phyloP scores from a whole-genome alignment of 2,888 invertebrate species.

The Epirrhoe tristata region DNA sequence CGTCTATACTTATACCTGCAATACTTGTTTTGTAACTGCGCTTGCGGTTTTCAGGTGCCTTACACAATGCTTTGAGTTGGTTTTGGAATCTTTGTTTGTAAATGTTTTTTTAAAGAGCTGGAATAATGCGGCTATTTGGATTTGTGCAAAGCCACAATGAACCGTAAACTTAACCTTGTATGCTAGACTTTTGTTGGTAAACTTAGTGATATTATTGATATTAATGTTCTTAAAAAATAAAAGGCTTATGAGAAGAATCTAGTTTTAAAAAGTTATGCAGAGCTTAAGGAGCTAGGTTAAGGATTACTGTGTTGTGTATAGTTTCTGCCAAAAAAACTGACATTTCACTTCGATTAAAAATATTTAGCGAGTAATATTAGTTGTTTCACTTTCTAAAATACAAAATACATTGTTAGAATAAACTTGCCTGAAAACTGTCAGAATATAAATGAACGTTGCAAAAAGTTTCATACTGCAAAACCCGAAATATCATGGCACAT shows the following conservation, averaged over 20 bases:
- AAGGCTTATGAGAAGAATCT: neutral
- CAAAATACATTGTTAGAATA: neutral
- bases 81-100: constrained; percentile 75
- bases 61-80: constrained; percentile 68
- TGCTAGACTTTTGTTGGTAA: neutral
- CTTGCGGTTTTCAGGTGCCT: constrained; percentile 73
- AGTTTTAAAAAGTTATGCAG: neutral
- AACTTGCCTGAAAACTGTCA: neutral
- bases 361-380: no score
- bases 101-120: constrained; percentile 43
- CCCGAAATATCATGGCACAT: constrained; percentile 10
- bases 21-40: constrained; percentile 75
- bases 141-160: constrained; percentile 27
- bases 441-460: neutral
- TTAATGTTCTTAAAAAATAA: neutral
- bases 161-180: constrained; percentile 10
- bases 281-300: no score
- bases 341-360: no score
- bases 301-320: no score
- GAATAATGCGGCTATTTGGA: constrained; percentile 29
- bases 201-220: neutral
- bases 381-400: neutral
- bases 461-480: neutral
- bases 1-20: constrained; percentile 76
- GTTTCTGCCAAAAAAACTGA: no score